Evolutionary conservation across 2,888 invertebrate genomes (phyloP), one percentile per base, ranked within the genome.

Genomic region (Megalurothrips usitatus): DNA sequence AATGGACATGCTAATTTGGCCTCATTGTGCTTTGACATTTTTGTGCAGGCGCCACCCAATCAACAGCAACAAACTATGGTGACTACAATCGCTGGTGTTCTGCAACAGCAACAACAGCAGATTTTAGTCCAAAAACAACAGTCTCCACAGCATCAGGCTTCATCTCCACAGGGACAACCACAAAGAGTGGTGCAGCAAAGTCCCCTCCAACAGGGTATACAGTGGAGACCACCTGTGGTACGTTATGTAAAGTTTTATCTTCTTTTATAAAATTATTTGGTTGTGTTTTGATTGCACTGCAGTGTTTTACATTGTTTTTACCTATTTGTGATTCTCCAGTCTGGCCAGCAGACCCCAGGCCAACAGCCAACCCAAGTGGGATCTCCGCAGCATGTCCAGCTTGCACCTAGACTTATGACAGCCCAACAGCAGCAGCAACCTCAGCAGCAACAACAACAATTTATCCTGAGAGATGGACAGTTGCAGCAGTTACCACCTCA

Each of bases 111-210:
- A 28, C 68, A 68, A 14, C 68, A 68, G 58, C 75, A 80, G 28
- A 89, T 90, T 80, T 86, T 90, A 14, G 81, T 81, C 9, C 58
- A 58, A 43, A 68, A 81, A 80, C 28, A 83, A 81, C 81, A 81
- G n/a, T 63, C 79, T 80, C 48, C 47, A 23, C 82, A 81, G 23
- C 82, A 83, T 43, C 78, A 80, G 34, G 26, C 68, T 26, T 11
- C 68, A 26, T 75, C 68, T 26, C 83, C 81, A 79, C 84, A 84
- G 79, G 84, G 83, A 78, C 84, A 84, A 47, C 84, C 84, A 52
- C 81, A 78, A 48, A 82, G 83, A 80, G 81, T 82, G 19, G 80
- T 48, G 19, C 83, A 83, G 49, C 82, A 83, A 28, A 83, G 82
- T 79, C 83, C 81, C 34, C 82, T 82, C 79, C 84, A 81, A 28